A percentile compares a stretch with the other conserved stretches of the same genome.
Conservation (phyloP, 2,113 vertebrate genomes). For the Benitochromis conjunctus region DNA sequence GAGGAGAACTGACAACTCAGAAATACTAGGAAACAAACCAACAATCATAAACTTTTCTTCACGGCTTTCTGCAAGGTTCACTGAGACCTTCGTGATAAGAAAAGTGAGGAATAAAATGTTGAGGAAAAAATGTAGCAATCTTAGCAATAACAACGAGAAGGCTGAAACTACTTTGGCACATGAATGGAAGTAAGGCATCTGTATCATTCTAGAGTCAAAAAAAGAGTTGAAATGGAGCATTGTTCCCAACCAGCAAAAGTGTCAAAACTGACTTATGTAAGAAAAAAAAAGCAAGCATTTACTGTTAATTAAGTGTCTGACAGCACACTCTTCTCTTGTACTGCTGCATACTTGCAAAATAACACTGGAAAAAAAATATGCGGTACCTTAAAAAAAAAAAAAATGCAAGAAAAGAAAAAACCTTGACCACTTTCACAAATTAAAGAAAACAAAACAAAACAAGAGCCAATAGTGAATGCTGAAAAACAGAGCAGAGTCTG, state of each 20-base stretch:
- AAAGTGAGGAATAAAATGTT: slow-evolving; percentile 31
- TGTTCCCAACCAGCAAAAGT: slow-evolving; percentile 45
- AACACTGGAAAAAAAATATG: slow-evolving; percentile 20
- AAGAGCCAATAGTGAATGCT: slow-evolving; percentile 10
- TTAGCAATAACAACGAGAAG: slow-evolving; percentile 49
- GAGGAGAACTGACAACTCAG: slow-evolving; percentile 6
- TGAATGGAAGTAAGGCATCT: slow-evolving; percentile 79
- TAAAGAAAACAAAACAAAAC: background rate
- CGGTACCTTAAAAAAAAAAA: slow-evolving; percentile 5
- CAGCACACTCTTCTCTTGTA: slow-evolving; percentile 23
- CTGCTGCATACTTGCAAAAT: slow-evolving; percentile 35
- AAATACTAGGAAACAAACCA: background rate
- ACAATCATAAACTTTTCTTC: slow-evolving; percentile 14
- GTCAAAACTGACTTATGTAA: slow-evolving; percentile 2
- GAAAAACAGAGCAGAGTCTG: slow-evolving; percentile 21
- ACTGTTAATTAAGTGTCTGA: slow-evolving; percentile 25
- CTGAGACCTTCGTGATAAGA: slow-evolving; percentile 3
- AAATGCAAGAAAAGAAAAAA: background rate
- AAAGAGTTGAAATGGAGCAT: slow-evolving; percentile 53
- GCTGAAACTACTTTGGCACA: slow-evolving; percentile 76
- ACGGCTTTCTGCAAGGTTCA: background rate
- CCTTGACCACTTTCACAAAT: slow-evolving; percentile 4
- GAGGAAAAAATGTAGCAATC: slow-evolving; percentile 48
- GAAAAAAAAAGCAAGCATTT: slow-evolving; percentile 12
- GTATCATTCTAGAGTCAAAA: slow-evolving; percentile 60